Percentiles rank a stretch among this genome's conserved stretches.
These are phyloP conservation scores for Silurus meridionalis DNA, from an alignment of 2,113 vertebrate species.

Conservation along the genomic window DNA sequence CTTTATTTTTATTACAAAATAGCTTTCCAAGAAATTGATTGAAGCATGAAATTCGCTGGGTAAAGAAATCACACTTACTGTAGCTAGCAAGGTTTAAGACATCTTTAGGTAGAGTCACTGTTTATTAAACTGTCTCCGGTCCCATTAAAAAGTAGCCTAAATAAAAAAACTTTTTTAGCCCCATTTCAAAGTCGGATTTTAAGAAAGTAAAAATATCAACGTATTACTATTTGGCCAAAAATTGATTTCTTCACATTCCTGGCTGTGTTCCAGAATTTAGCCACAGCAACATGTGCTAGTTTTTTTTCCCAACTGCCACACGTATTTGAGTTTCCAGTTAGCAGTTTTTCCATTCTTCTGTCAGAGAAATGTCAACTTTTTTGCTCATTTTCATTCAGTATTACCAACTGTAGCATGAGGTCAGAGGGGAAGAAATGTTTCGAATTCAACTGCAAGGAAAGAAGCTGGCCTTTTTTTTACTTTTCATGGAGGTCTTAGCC, in stretches of 20 bases:
- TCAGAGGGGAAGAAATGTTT: not conserved
- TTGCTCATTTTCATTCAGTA: not conserved
- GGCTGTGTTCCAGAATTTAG: not conserved
- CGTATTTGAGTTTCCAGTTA: not conserved
- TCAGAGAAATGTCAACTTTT: not conserved
- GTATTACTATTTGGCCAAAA: not conserved
- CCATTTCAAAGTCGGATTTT: too few relatives aligned
- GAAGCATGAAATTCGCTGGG: not conserved
- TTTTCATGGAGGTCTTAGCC: conserved; percentile 23
- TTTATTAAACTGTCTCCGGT: not conserved
- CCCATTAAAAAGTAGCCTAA: not conserved
- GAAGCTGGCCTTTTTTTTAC: conserved; percentile 1
- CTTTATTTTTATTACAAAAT: not conserved
- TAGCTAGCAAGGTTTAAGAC: not conserved
- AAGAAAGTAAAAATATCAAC: not conserved
- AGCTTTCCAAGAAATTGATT: not conserved
- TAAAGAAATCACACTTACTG: not conserved
- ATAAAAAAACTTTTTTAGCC: not conserved
- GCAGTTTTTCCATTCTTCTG: not conserved
- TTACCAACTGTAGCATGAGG: not conserved
- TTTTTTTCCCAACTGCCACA: not conserved
- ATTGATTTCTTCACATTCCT: not conserved
- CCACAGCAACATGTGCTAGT: not conserved
- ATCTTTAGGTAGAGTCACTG: not conserved
- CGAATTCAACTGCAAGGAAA: not conserved